Evolutionary conservation across 1,140 invertebrate species (phyloP), one percentile per base, ranked within the genome.

Genomic region (Cyclina sinensis): DNA sequence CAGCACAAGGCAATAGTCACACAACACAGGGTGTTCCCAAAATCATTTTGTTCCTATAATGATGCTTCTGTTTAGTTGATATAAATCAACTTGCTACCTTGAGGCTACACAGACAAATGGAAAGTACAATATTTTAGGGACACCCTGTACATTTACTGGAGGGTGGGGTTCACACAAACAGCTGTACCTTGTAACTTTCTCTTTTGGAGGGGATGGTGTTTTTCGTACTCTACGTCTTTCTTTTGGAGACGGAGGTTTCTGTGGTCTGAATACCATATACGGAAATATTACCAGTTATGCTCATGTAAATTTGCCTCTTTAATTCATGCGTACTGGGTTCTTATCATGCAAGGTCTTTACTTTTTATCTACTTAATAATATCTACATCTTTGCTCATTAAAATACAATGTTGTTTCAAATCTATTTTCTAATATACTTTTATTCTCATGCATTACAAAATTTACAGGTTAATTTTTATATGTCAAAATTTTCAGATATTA

Each of bases 191-290:
- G 54, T 57, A 1, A 86, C 21, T 39, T 82, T 79, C 37, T 92
- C 91, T 70, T 92, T 90, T 16, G 92, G 92, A 80, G 92, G 92
- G 65, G 92, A 91, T 46, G 92, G 92, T 54, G 91, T 90, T 86
- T 91, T 91, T 37, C 83, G 46, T 24, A 81, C 65, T 59, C 86
- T 89, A 32, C 86, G 43, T 81, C 85, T 48, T 73, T 92, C 90
- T 89, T 92, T 85, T 82, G 91, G 91, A 43, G 91, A 90, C 30
- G 90, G 88, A 78, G 91, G 92, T 89, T 91, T 89, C 46, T 89
- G 83, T 85, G 91, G 89, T 89, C 91, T 92, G 65, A 57, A 80
- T 83, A 39, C 65, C 65, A 70, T 70, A 39, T 37, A 79, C 27
- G 32, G 46, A 79, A 79, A 54, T 37, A 43, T 62, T 62, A 65